phyloP scores from a whole-genome alignment of 2,113 vertebrate species.

The Etheostoma cragini region DNA sequence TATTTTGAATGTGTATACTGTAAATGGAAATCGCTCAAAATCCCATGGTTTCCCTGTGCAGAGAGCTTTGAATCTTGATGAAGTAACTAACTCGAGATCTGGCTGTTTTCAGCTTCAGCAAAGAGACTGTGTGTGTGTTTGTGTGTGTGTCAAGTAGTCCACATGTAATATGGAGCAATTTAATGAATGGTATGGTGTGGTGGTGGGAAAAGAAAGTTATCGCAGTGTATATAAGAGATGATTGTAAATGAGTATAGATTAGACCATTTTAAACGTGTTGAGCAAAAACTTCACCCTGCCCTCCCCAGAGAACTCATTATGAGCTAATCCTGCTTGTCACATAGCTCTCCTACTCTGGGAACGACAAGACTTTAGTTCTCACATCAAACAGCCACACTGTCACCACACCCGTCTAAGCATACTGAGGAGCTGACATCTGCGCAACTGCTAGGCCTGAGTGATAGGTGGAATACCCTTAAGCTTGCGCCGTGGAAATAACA shows the following conservation, averaged over 20 bases:
- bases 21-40: conserved; percentile 44
- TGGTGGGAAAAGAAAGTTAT: neutral
- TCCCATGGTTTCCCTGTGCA: conserved; percentile 26
- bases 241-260: conserved; percentile 58
- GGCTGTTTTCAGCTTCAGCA: conserved; percentile 22
- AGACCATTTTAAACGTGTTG: conserved; percentile 47
- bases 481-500: conserved; percentile 53
- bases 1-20: conserved; percentile 38
- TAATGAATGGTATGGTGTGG: neutral
- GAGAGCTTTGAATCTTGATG: conserved; percentile 15
- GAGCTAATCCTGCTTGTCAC: conserved; percentile 71
- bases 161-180: neutral
- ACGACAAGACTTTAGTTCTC: conserved; percentile 62
- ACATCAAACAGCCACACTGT: conserved; percentile 76
- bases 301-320: conserved; percentile 81
- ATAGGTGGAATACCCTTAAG: conserved; percentile 56
- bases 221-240: neutral
- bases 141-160: neutral
- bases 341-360: conserved; percentile 55
- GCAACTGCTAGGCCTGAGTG: conserved; percentile 39
- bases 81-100: conserved; percentile 33
- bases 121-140: neutral
- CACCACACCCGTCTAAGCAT: conserved; percentile 64
- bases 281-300: conserved; percentile 43
- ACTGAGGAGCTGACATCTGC: conserved; percentile 62